Base-by-base conservation (phyloP, 2,888 invertebrate species). In the Tetramorium bicarinatum region DNA sequence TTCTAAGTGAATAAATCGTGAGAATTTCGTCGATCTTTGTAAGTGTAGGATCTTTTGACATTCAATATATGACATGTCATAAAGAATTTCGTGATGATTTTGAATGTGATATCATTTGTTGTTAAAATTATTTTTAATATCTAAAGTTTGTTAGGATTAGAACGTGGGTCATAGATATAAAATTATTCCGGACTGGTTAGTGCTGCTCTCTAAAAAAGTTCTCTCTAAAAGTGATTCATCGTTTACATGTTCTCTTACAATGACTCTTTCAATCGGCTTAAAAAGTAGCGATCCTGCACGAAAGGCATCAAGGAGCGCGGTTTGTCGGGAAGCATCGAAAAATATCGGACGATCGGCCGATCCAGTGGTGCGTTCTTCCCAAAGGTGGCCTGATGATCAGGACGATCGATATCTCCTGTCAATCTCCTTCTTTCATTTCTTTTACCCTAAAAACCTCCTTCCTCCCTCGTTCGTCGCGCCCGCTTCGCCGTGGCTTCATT, bases 401-500 rank as follows among this genome's bases (percentile, higher is more conserved):
- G 69, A 90, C 86, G 89, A 90, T 90, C 91, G 89, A 90, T 90
- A 90, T 90, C 89, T 90, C 69, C 38, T 61, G 82, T 64, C 66
- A 61, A 56, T 59, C 82, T 62, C 52, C 47, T 76, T 13, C 29
- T 66, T 49, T 62, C 82, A 25, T 64, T 67, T 80, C 79, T 80
- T 72, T 64, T 82, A 49, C 52, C 69, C 82, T 54, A 49, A 80
- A 66, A 75, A 52, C 41, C 21, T n/a, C 34, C 67, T 41, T 62
- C 47, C 44, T n/a, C 56, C 21, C 47, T 49, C 66, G 64, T 54
- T 82, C 79, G 41, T 69, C 87, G 64, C 61, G 47, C 64, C 52
- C 59, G 66, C 66, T 52, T 62, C 75, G 56, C 66, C 85, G 79
- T 81, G 84, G 91, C 88, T 92, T 92, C 93, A 93, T 94, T 94